Base-by-base conservation (phyloP, 2,113 vertebrate species). In the Rutilus rutilus region DNA sequence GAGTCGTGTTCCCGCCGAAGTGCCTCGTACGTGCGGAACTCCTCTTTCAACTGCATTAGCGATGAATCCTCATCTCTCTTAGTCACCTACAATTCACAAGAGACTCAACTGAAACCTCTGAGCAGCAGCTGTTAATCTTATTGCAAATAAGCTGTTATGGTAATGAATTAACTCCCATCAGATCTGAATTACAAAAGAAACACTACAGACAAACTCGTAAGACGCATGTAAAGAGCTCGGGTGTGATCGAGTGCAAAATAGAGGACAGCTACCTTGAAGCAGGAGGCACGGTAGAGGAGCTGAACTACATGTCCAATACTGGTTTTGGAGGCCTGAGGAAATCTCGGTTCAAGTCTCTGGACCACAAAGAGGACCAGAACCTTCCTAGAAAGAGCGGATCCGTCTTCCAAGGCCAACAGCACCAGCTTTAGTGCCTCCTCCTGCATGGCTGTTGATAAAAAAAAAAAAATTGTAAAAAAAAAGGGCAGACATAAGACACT, bases 241-340 rank as follows among this genome's bases (percentile, higher is more conserved):
- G 39, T 45, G 11, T n/a, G 36, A 14, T 73, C 36, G n/a, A 45
- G 36, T 14, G 23, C 39, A 2, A 14, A 39, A 57, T 25, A 2
- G 76, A 4, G 12, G 33, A 36, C n/a, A 45, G 9, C 12, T 94
- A 99, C 98, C 96, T 99, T 99, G 91, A 99, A 99, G 94, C 98
- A 99, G 0, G 97, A 99, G 82, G 98, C 98, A 91, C 98, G 96
- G 91, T 99, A 99, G 52, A 99, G 97, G 78, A 99, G 97, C 92
- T 99, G 98, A 89, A 99, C 98, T 93, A 99, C 98, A 21, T 99
- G 97, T 54, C 98, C 98, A 90, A 99, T 99, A 93, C 98, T 99
- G 4, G 98, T 99, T 94, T 99, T 99, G 69, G 98, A 99, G 86
- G 98, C 98, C 90, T 99, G 98, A 67, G 98, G 97, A 91, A 99